A percentile compares a stretch with the other conserved stretches of the same genome.
phyloP scores from a whole-genome alignment of 2,888 invertebrate species.

The Nebria salina region DNA sequence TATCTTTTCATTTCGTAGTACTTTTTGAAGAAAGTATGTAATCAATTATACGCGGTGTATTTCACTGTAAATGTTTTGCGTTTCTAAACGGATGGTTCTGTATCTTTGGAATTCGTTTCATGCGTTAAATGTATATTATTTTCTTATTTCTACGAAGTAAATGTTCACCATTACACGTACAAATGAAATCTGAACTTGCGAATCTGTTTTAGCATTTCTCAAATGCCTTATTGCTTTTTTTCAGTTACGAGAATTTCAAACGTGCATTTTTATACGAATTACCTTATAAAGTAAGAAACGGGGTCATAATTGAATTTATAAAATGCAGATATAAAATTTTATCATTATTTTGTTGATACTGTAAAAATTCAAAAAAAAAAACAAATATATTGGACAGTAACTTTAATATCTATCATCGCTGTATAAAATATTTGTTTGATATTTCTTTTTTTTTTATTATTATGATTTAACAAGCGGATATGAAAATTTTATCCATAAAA shows the following conservation, averaged over 20 bases:
- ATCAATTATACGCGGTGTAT: not conserved
- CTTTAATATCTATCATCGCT: not conserved
- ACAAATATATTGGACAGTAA: not conserved
- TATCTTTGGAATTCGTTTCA: not conserved
- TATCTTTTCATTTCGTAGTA: not conserved
- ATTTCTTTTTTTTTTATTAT: not conserved
- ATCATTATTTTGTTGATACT: not conserved
- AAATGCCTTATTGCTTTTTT: not conserved
- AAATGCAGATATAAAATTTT: not conserved
- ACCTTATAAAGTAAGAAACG: not conserved
- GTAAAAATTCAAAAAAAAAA: not conserved
- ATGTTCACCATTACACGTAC: not conserved
- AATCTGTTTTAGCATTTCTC: not conserved
- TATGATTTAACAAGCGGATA: not conserved
- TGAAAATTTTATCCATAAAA: not conserved
- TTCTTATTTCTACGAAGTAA: not conserved
- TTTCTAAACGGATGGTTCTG: not conserved
- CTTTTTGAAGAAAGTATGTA: not conserved
- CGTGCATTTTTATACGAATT: not conserved
- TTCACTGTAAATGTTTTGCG: not conserved
- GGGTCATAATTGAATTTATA: not conserved
- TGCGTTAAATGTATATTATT: not conserved
- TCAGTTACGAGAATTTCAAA: not conserved
- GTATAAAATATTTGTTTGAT: not conserved
- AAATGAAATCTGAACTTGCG: not conserved